These are phyloP conservation scores for Syrista parreyssii DNA, from an alignment of 2,888 invertebrate genomes.

Conservation along the genomic window DNA sequence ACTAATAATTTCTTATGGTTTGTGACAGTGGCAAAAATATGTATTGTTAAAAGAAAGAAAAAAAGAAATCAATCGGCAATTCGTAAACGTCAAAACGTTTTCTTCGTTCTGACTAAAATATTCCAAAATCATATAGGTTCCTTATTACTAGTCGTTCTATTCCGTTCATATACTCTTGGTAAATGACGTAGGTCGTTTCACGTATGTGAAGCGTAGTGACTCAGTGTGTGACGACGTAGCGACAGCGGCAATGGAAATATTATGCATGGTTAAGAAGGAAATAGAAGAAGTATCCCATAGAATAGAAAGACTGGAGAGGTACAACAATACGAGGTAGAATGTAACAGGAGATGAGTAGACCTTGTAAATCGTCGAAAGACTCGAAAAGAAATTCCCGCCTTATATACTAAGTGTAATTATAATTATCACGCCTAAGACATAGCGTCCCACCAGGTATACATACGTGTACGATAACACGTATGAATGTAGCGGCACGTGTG, in stretches of 20 bases:
- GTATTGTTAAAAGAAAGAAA: too few species aligned
- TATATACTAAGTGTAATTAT: not conserved
- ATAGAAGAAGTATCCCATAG: not conserved
- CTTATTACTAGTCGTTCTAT: not conserved
- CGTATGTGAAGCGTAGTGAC: not conserved
- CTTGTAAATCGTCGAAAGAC: slow-evolving; percentile 17
- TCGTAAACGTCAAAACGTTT: not conserved
- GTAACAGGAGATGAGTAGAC: slow-evolving; percentile 1
- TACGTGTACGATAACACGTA: not conserved
- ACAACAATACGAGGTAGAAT: not conserved
- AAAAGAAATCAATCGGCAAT: not conserved
- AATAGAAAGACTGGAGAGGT: not conserved
- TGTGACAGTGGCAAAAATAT: not conserved
- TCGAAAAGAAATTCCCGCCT: slow-evolving; percentile 10
- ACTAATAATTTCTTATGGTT: not conserved
- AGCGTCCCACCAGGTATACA: not conserved
- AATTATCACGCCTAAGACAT: not conserved
- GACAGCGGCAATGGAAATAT: not conserved
- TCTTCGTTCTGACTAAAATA: not conserved
- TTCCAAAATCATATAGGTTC: not conserved
- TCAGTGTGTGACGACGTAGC: not conserved
- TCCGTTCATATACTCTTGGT: not conserved
- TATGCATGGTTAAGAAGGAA: slow-evolving; percentile 3
- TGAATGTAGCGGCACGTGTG: not conserved
- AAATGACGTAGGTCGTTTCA: not conserved